Conservation (phyloP, 2,113 vertebrate genomes). For the Vidua chalybeata region DNA sequence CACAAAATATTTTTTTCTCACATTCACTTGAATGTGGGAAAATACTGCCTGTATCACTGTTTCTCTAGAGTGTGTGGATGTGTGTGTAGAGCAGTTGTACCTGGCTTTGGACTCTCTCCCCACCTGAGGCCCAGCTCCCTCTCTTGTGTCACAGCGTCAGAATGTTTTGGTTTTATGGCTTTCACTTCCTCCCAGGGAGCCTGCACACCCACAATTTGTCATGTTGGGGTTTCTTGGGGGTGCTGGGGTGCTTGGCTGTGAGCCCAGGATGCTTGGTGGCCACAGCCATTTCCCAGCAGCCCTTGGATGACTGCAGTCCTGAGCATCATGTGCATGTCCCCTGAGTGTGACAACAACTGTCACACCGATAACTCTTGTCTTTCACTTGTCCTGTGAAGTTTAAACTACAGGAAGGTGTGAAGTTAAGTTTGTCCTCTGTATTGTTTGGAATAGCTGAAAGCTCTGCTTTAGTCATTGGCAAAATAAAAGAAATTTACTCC, state of each 20-base stretch:
- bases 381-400: neutral
- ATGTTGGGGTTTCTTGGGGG: neutral
- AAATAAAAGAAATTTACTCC: neutral
- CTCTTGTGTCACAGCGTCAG: neutral
- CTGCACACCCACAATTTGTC: neutral
- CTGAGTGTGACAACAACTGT: neutral
- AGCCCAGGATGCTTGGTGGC: neutral
- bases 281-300: neutral
- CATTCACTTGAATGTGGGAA: neutral
- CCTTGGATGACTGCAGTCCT: neutral
- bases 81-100: neutral
- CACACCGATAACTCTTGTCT: neutral
- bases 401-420: neutral
- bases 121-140: neutral
- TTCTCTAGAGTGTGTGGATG: neutral
- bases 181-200: neutral
- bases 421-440: neutral
- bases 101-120: neutral
- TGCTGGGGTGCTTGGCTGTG: neutral
- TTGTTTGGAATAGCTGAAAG: neutral
- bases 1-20: neutral
- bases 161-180: neutral
- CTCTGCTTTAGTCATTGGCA: neutral
- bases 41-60: neutral
- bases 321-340: neutral